Conservation (phyloP, 2,113 vertebrate species). For the Neotoma lepida region DNA sequence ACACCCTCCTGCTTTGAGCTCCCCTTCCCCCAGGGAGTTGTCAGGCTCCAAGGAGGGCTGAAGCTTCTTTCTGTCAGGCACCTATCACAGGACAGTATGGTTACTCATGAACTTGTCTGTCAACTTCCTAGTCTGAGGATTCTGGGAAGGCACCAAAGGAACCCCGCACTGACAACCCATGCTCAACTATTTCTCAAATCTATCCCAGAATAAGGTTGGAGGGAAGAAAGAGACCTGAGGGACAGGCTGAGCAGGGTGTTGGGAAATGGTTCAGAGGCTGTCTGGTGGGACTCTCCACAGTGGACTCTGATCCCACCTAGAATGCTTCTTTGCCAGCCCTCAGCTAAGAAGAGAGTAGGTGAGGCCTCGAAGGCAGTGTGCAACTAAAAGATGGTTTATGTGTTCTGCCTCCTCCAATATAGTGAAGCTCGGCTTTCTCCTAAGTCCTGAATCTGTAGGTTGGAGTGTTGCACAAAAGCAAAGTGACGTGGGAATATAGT, state of each 20-base stretch:
- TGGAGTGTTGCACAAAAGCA: neutral
- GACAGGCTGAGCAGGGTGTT: neutral
- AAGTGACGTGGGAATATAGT: neutral
- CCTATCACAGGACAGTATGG: neutral
- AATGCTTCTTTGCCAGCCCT: neutral
- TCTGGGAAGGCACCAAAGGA: neutral
- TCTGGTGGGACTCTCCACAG: neutral
- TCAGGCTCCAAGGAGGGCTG: neutral
- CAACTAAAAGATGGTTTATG: accelerated
- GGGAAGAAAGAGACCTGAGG: no score
- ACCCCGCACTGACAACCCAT: neutral
- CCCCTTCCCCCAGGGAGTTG: neutral
- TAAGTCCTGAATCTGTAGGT: no score
- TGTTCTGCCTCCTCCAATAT: accelerated
- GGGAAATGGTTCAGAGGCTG: neutral
- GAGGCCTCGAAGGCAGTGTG: neutral
- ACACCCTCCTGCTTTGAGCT: neutral
- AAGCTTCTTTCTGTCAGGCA: neutral
- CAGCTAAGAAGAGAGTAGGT: neutral
- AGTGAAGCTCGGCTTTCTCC: neutral
- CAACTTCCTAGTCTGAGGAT: neutral
- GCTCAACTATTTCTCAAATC: no score
- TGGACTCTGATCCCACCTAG: neutral
- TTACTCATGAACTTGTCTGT: neutral
- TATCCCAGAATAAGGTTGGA: neutral